Evolutionary conservation across 2,888 invertebrate genomes (phyloP).

Genomic region (Scaptomyza flava): DNA sequence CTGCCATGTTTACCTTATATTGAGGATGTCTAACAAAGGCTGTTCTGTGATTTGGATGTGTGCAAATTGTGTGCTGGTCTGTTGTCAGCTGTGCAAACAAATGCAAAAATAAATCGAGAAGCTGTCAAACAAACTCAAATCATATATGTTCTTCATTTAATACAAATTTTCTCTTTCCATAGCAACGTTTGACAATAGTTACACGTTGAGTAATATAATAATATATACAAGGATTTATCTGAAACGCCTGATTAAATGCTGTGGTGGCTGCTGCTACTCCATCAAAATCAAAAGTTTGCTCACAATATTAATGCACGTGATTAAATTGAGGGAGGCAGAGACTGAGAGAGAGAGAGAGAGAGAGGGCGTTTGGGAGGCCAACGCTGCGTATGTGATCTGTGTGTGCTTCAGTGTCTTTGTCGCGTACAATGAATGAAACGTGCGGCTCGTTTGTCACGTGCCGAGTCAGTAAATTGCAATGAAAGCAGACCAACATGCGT

Average conservation of each 20-base stretch:
- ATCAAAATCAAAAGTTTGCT: conserved; percentile 37
- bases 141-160: neutral
- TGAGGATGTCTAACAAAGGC: conserved; percentile 33
- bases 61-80: neutral
- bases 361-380: conserved; percentile 1
- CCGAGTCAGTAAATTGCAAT: conserved; percentile 81
- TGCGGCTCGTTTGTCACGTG: conserved; percentile 80
- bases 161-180: conserved; percentile 1
- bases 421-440: conserved; percentile 66
- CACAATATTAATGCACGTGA: conserved; percentile 50
- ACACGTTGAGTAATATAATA: conserved; percentile 31
- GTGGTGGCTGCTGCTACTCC: neutral
- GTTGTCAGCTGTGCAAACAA: conserved; percentile 6
- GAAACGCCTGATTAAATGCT: conserved; percentile 7
- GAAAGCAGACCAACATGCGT: conserved; percentile 72
- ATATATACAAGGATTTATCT: conserved; percentile 51
- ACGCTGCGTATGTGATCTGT: conserved; percentile 53
- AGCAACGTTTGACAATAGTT: conserved; percentile 2
- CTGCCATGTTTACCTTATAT: conserved; percentile 35
- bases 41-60: conserved; percentile 16
- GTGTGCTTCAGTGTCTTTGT: conserved; percentile 27
- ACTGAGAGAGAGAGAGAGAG: no score
- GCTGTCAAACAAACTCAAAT: conserved; percentile 15
- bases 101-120: conserved; percentile 23
- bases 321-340: conserved; percentile 25